Percentiles rank a stretch among this genome's conserved stretches.
These are phyloP conservation scores for Mirounga angustirostris DNA, from an alignment of 2,113 vertebrate species.

Conservation along the genomic window DNA sequence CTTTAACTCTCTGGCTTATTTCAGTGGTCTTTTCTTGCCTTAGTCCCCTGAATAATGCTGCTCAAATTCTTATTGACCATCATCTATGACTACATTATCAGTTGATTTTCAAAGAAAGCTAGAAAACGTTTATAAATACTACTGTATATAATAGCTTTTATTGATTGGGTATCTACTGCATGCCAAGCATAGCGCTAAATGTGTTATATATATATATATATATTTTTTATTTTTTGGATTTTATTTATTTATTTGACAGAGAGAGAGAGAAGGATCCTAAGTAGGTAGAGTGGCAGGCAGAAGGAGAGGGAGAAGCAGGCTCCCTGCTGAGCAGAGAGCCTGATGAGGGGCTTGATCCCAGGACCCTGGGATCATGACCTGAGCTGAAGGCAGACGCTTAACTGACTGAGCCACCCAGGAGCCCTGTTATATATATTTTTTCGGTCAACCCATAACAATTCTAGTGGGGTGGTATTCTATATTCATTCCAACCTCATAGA, in stretches of 20 bases:
- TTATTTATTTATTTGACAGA: no score
- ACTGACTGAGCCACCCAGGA: no score
- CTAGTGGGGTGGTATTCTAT: background rate
- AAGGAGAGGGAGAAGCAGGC: no score
- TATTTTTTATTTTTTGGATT: no score
- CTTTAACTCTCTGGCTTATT: background rate
- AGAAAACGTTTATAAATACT: background rate
- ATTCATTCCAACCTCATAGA: background rate
- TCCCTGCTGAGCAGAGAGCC: no score
- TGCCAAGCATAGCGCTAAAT: background rate
- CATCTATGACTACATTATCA: constrained; percentile 27
- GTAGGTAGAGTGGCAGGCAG: no score
- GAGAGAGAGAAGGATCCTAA: no score
- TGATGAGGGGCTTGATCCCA: no score
- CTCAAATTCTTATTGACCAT: constrained; percentile 9
- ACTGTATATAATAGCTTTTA: background rate
- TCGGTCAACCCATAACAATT: background rate
- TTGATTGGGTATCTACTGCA: background rate
- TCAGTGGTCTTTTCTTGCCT: background rate
- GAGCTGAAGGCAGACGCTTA: no score
- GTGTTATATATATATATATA: background rate
- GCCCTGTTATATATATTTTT: background rate
- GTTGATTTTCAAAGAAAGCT: constrained; percentile 27
- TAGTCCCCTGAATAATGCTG: background rate
- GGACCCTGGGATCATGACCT: no score